Base-by-base conservation (phyloP, 2,113 vertebrate genomes). In the Syngnathus typhle region DNA sequence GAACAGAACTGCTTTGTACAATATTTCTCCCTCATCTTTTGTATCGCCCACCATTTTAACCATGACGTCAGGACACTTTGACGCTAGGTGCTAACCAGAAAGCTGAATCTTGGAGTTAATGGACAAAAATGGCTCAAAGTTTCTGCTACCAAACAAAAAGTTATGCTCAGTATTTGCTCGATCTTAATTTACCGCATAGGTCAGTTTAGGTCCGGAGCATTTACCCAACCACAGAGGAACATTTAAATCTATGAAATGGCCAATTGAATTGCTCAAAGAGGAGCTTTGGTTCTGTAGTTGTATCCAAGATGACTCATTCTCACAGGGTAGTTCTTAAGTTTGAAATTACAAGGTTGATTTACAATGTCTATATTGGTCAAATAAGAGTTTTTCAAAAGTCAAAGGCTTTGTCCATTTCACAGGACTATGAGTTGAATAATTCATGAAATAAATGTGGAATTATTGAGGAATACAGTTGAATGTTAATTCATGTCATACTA, bases 231-330 rank as follows among this genome's bases (percentile, higher is more conserved):
- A 65, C 61, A 56, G 32, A 70, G 65, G 81, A 69, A 44, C 69
- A 65, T 32, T 39, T 85, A 76, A 85, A 85, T 85, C 44, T 67
- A 51, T 60, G 37, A 75, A 72, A 75, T 65, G 61, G 69, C 61
- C 55, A 37, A 52, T 69, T 84, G 77, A 84, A 84, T 56, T 66
- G 74, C 60, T 76, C 77, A 70, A 70, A 41, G 67, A 72, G 51
- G 58, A 72, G 54, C 56, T 71, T 54, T 70, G 36, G 36, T 67
- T 63, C 51, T 71, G 39, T 21, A 71, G 83, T 77, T 78, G 72
- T 86, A 72, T 75, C 41, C 69, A 21, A 71, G n/a, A 52, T 7
- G 51, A 21, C 51, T 13, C 39, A 41, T 41, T 41, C 39, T 41
- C 4, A 32, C 27, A 32, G 27, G 27, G 27, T 2, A 52, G 19